Percentiles rank a stretch among this genome's conserved stretches.
Conservation (phyloP, 2,113 vertebrate genomes). For the Mellivora capensis region DNA sequence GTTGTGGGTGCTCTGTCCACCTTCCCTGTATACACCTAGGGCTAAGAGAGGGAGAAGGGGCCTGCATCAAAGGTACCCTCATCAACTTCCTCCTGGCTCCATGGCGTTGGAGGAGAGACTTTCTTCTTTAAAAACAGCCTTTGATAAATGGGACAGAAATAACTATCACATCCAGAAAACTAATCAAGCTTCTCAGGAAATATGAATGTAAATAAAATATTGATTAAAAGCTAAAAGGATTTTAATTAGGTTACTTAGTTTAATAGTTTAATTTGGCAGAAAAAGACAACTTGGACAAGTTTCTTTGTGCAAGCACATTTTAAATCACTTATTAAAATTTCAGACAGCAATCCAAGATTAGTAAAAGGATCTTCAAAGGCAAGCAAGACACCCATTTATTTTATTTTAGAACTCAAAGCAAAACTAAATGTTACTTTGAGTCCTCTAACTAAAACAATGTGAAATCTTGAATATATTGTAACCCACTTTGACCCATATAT, state of each 20-base stretch:
- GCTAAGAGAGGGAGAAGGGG: not conserved
- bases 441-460: constrained; percentile 64
- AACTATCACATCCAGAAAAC: constrained; percentile 67
- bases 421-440: constrained; percentile 47
- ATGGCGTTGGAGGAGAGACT: not conserved
- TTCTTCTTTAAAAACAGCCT: constrained; percentile 28
- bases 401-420: constrained; percentile 68
- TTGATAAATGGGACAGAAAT: constrained; percentile 65
- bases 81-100: not conserved
- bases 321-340: constrained; percentile 81
- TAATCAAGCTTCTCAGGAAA: constrained; percentile 73
- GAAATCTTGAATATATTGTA: constrained; percentile 2
- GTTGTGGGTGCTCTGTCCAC: no score
- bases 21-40: not conserved
- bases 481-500: not conserved
- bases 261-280: constrained; percentile 84
- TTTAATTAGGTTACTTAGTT: constrained; percentile 84
- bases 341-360: constrained; percentile 78
- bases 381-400: constrained; percentile 70
- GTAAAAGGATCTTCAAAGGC: constrained; percentile 75
- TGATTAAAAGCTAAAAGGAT: constrained; percentile 85
- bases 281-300: constrained; percentile 78
- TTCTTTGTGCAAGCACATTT: constrained; percentile 78
- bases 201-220: constrained; percentile 85
- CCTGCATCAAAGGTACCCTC: not conserved